Conservation (phyloP, 2,888 invertebrate genomes). For the Zelleria hepariella region DNA sequence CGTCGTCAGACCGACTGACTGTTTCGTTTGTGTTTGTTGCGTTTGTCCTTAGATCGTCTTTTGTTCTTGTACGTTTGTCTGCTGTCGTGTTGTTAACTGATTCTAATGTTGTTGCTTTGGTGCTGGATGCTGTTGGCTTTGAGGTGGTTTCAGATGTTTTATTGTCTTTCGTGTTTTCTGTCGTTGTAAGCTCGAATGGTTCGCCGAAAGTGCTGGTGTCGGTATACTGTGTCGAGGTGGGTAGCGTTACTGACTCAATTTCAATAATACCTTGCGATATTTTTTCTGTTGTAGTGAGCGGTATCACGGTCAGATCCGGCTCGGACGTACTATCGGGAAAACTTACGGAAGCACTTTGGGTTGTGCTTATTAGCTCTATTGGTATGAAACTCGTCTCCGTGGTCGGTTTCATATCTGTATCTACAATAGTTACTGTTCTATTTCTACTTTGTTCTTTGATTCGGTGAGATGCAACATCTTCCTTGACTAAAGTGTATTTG, state of each 20-base stretch:
- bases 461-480: conserved; percentile 13
- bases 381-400: conserved; percentile 54
- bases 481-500: conserved; percentile 42
- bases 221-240: conserved; percentile 33
- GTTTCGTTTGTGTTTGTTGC: conserved; percentile 17
- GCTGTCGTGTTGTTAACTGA: not conserved
- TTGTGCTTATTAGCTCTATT: conserved; percentile 55
- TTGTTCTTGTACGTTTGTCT: not conserved
- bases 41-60: conserved; percentile 16
- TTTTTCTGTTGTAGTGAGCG: conserved; percentile 41
- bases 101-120: not conserved
- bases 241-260: conserved; percentile 36
- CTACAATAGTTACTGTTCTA: conserved; percentile 19
- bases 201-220: conserved; percentile 14
- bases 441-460: conserved; percentile 6
- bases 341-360: conserved; percentile 37
- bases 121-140: conserved; percentile 8
- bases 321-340: conserved; percentile 47
- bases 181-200: not conserved
- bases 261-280: conserved; percentile 29
- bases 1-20: conserved; percentile 14
- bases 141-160: not conserved
- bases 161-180: not conserved
- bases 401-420: conserved; percentile 22
- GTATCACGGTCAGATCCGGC: conserved; percentile 53